Percentiles rank a stretch among this genome's conserved stretches.
Conservation (phyloP, 2,797 vertebrate genomes). For the Vipera latastei region DNA sequence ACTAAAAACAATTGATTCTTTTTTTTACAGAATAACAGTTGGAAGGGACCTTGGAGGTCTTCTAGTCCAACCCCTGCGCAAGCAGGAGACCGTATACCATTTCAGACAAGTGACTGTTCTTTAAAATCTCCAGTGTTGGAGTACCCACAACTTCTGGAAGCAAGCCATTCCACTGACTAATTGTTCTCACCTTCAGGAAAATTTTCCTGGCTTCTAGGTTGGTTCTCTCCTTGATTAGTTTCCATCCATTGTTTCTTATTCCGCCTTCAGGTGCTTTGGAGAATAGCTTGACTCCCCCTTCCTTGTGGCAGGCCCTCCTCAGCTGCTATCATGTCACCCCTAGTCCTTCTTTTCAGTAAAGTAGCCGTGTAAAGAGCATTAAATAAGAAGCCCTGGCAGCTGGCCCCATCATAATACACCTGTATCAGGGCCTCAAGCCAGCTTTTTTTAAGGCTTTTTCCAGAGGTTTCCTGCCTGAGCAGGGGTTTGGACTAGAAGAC, state of each 20-base stretch:
- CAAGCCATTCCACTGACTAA: neutral
- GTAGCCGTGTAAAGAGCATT: too few relatives aligned
- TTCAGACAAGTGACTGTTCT: neutral
- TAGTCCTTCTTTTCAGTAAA: too few relatives aligned
- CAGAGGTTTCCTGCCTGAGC: neutral
- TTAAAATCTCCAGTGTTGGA: neutral
- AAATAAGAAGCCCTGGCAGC: too few relatives aligned
- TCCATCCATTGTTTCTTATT: neutral
- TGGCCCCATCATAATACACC: neutral
- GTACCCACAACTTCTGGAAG: neutral
- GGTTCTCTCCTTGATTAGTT: neutral
- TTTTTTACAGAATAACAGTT: neutral
- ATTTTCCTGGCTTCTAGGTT: neutral
- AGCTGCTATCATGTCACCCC: too few relatives aligned
- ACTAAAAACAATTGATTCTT: neutral
- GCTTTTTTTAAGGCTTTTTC: neutral
- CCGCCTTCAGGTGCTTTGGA: neutral
- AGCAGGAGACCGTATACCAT: neutral
- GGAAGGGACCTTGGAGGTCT: neutral
- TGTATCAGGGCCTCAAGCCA: neutral
- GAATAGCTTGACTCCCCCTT: neutral
- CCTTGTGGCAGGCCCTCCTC: too few relatives aligned
- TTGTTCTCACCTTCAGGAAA: neutral
- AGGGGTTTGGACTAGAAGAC: neutral
- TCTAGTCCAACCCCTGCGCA: neutral